Evolutionary conservation across 1,140 invertebrate genomes (phyloP), one percentile per base, ranked within the genome.

Genomic region (Aricia agestis): DNA sequence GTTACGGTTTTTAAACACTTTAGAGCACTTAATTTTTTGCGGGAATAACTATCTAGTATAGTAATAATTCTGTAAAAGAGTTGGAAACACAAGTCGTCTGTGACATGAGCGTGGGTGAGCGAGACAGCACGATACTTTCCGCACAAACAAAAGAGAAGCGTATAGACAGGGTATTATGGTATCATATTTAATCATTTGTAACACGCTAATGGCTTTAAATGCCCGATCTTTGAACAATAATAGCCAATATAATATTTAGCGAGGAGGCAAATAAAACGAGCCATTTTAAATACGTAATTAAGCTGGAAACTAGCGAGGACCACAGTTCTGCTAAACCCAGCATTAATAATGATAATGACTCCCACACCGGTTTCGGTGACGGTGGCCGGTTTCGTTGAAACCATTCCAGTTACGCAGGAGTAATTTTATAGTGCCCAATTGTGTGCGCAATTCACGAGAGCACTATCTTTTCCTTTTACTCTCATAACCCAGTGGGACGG

Each of bases 161-260:
- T 59, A 59, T 19, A 63, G 17, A 63, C 18, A 19, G n/a, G n/a
- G 58, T 17, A 18, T 25, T 19, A 19, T 59, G n/a, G 58, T 19
- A 19, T 63, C 18, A 63, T 63, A 63, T 63, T 63, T 63, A 63
- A 63, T 63, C 18, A 63, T 63, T 63, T 25, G 59, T 63, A 63
- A 63, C 59, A 63, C 59, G 18, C 59, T 63, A 63, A 63, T 63
- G 59, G 18, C 59, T 63, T 63, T 25, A 63, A 63, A 63, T 63
- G 59, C 10, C 17, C 19, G 59, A 25, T 63, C 59, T 63, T 63
- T 63, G 59, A 63, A 63, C 59, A 63, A 63, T 63, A 63, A 63
- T 63, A 18, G 19, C 59, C 59, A 63, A 63, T 19, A 59, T 18
- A 52, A 19, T 63, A 19, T 63, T 63, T 59, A 17, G 58, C 58